Percentiles rank a stretch among this genome's conserved stretches.
Evolutionary conservation across 2,888 invertebrate species (phyloP).

Genomic region (Trachelus stipa): DNA sequence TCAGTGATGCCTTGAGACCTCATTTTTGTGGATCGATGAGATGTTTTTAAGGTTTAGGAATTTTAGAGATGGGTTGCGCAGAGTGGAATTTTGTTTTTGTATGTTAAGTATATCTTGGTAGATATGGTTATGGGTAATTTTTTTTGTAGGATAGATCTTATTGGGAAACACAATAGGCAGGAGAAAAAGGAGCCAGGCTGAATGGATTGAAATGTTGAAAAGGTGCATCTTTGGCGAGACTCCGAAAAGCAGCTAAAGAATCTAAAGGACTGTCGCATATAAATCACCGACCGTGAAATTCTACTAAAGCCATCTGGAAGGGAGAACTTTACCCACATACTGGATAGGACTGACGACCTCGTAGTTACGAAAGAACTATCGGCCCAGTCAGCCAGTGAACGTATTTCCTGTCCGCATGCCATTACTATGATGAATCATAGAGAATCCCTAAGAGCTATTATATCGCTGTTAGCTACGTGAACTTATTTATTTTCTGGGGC

Average conservation of each 20-base stretch:
- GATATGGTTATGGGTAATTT: no score
- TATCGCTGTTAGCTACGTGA: neutral
- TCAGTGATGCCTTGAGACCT: no score
- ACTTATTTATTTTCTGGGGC: neutral
- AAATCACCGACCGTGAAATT: neutral
- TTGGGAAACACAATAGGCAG: neutral
- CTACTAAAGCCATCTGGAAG: neutral
- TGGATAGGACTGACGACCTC: neutral
- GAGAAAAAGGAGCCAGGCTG: neutral
- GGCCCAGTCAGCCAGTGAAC: constrained; percentile 4
- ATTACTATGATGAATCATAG: constrained; percentile 30
- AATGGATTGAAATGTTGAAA: neutral
- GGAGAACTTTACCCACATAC: neutral
- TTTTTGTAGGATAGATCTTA: neutral
- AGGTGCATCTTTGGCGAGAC: neutral
- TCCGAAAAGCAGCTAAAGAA: neutral
- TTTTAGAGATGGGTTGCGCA: no score
- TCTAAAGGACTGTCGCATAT: neutral
- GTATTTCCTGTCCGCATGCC: constrained; percentile 31
- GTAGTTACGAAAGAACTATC: neutral
- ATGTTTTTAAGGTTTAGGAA: no score
- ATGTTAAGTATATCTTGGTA: no score
- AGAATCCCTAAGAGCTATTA: neutral
- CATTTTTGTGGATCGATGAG: no score
- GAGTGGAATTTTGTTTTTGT: no score